Base-by-base conservation (phyloP, 2,113 vertebrate genomes). In the Tautogolabrus adspersus region DNA sequence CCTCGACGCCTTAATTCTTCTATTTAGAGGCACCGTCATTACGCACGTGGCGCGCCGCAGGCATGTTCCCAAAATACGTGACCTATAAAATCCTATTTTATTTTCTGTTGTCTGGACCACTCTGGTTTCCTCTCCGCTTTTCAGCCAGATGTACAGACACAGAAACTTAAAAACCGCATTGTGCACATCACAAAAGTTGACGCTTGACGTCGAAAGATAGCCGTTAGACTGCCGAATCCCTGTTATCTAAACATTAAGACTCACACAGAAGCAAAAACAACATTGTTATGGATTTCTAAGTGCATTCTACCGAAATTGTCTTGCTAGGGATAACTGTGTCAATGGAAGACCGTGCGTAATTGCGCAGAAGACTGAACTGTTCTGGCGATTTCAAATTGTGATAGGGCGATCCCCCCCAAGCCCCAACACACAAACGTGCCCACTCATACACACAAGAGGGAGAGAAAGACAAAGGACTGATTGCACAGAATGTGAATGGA, bases 1-100 rank as follows among this genome's bases (percentile, higher is more conserved):
- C 55, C 63, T 30, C 56, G 0, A 44, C n/a, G 64, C 66, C 23
- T 78, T 37, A 15, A 77, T 75, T 81, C 55, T 1, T 51, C 68
- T 40, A 30, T 81, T 73, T 49, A 26, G 42, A 54, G 74, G 1
- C 52, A n/a, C 54, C 66, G 73, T 82, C 80, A 63, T 84, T 77
- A 87, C 85, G 85, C 91, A 82, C 82, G 83, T 66, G 75, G 66
- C 49, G 79, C 86, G 65, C 79, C 59, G 58, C 52, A 1, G 56
- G 81, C 68, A 66, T 18, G 18, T 75, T 75, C 87, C 74, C 78
- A 59, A 81, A 86, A 84, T 72, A 81, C 59, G 18, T 72, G 81
- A 85, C 74, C 77, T 75, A 81, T 30, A 79, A 86, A 82, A 70
- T 13, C 3, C 0, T 3, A 9, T 37, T 23, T 61, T 22, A 18